Conservation (phyloP, 2,888 invertebrate species). For the Cantharis nigra region DNA sequence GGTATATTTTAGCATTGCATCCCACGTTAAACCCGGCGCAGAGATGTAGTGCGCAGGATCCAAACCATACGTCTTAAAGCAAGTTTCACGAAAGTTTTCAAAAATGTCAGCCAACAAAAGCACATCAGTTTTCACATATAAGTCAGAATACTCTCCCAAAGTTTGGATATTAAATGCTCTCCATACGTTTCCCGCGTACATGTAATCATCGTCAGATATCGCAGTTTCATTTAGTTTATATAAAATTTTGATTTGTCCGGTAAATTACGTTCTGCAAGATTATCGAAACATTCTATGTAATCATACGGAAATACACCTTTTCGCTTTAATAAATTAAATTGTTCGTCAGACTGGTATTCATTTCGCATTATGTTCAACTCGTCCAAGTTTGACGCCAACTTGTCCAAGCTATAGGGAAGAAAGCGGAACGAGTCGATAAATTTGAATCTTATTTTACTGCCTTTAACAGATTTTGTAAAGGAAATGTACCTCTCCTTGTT, state of each 20-base stretch:
- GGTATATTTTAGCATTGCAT: conserved; percentile 23
- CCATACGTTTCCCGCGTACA: conserved; percentile 40
- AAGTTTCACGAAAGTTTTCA: too few relatives aligned
- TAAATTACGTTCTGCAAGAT: conserved; percentile 6
- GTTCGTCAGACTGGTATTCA: neutral
- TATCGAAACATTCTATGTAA: neutral
- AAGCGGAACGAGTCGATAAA: too few relatives aligned
- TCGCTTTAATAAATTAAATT: neutral
- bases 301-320: conserved; percentile 5
- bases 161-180: conserved; percentile 35
- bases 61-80: too few relatives aligned
- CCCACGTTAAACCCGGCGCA: too few relatives aligned
- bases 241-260: conserved; percentile 34
- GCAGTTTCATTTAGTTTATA: conserved; percentile 28
- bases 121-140: conserved; percentile 26
- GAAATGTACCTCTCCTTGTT: too few relatives aligned
- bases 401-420: too few relatives aligned
- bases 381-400: neutral
- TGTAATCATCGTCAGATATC: conserved; percentile 36
- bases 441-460: too few relatives aligned
- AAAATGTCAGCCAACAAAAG: too few relatives aligned
- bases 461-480: too few relatives aligned
- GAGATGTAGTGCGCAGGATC: too few relatives aligned
- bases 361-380: neutral
- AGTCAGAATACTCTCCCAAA: conserved; percentile 40